Base-by-base conservation (phyloP, 2,113 vertebrate species). In the Nymphicus hollandicus region DNA sequence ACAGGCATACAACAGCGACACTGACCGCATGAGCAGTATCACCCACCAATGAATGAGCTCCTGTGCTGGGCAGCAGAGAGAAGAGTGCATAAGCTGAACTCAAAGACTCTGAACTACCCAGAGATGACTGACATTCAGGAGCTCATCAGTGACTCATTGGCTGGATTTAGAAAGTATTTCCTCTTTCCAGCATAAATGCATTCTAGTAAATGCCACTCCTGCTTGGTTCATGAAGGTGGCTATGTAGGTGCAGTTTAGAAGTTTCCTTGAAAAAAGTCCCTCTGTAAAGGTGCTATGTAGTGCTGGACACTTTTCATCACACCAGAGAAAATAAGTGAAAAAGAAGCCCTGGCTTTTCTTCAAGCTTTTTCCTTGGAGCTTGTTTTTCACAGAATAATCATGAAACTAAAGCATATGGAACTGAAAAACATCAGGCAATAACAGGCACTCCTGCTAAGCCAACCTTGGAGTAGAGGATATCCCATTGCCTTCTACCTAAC, bases 201-300 rank as follows among this genome's bases (percentile, higher is more conserved):
- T 77, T 92, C 50, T 92, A 66, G 44, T 72, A 92, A 94, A 72
- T 89, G 77, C 85, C 52, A 29, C 19, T 84, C 92, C 37, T 58
- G 0, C 55, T 91, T 82, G 68, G 27, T 70, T 87, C 53, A 17
- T 89, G 53, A 95, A 71, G 61, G 56, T 81, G 35, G 60, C 73
- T 63, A 9, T 0, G 0, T 39, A 49, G n/a, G 10, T 74, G 33
- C 17, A 9, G 1, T 78, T 80, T 35, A 66, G 41, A 78, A 55
- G 28, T 35, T 90, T 31, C 41, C 68, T 66, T 77, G 39, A 66
- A 83, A 66, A 71, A 80, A 83, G 46, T 53, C 50, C 28, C 16
- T 73, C 55, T 82, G 11, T 41, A 61, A 27, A 91, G 50, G 71
- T 91, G 39, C 63, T 91, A 71, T 61, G 39, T 89, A 91, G 17